Conservation (phyloP, 92 coral and sea anemone genomes). For the Porites lobata region DNA sequence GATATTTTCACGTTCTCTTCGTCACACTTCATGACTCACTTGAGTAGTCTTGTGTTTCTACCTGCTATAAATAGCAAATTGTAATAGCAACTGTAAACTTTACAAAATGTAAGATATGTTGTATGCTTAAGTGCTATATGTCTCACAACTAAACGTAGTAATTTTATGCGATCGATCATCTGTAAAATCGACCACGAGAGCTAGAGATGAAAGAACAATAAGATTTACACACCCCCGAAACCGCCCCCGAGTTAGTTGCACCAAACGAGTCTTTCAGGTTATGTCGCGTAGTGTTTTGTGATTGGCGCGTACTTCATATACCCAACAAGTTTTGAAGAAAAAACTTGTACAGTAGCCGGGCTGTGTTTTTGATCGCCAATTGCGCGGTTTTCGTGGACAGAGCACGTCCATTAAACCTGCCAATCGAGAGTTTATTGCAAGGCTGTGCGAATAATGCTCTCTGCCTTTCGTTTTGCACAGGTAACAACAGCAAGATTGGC, state of each 20-base stretch:
- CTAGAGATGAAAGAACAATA: not conserved
- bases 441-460: constrained; percentile 74
- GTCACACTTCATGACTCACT: too few relatives aligned
- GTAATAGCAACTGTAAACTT: too few relatives aligned
- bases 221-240: constrained; percentile 29
- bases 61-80: too few relatives aligned
- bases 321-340: constrained; percentile 39
- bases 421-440: not conserved
- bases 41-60: too few relatives aligned
- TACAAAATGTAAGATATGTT: too few relatives aligned
- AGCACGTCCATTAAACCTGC: constrained; percentile 4
- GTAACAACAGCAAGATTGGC: constrained; percentile 72
- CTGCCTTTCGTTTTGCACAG: constrained; percentile 91
- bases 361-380: not conserved
- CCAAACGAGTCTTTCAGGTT: constrained; percentile 53
- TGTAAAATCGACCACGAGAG: not conserved
- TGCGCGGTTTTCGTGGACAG: not conserved
- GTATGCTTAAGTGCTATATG: too few relatives aligned
- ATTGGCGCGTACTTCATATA: constrained; percentile 25
- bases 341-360: not conserved
- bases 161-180: not conserved
- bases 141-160: not conserved
- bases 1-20: too few relatives aligned
- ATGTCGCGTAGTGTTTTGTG: constrained; percentile 40
- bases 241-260: constrained; percentile 11